Percentiles rank a stretch among this genome's conserved stretches.
Conservation (phyloP, 2,797 vertebrate genomes). For the Cuculus canorus region DNA sequence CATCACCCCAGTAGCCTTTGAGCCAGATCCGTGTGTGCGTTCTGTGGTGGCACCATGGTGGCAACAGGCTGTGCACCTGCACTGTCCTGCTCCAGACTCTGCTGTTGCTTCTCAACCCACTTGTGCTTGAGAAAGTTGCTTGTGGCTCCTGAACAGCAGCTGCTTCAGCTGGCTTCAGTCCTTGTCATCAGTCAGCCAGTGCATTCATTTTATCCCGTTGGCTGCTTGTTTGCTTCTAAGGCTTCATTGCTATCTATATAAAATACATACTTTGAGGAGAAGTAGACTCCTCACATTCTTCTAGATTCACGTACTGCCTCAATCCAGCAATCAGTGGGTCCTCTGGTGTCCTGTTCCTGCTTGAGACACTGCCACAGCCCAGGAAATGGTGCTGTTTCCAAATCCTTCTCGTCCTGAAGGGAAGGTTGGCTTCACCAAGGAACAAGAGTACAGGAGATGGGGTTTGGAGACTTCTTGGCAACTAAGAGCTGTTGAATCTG, state of each 20-base stretch:
- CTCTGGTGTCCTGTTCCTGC: background rate
- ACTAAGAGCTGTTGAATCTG: accelerated
- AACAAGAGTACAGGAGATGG: background rate
- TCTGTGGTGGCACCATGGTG: accelerated
- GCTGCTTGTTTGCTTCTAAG: background rate
- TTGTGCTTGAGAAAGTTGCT: background rate
- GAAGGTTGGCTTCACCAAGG: background rate
- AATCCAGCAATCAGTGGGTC: background rate
- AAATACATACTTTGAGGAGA: background rate
- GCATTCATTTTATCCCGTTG: background rate
- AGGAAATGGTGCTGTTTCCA: background rate
- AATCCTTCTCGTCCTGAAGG: background rate
- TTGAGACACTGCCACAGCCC: background rate
- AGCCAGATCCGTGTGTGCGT: accelerated
- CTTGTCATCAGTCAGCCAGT: background rate
- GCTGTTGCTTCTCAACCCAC: background rate
- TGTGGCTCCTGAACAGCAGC: background rate
- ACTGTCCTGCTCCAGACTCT: background rate
- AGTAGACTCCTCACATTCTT: background rate
- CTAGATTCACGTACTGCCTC: background rate
- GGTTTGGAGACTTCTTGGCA: background rate
- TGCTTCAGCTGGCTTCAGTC: background rate
- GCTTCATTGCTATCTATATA: background rate
- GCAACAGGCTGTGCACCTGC: accelerated
- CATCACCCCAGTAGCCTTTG: background rate